Conservation (phyloP, 2,797 vertebrate species). For the Nannoperca obscura region DNA sequence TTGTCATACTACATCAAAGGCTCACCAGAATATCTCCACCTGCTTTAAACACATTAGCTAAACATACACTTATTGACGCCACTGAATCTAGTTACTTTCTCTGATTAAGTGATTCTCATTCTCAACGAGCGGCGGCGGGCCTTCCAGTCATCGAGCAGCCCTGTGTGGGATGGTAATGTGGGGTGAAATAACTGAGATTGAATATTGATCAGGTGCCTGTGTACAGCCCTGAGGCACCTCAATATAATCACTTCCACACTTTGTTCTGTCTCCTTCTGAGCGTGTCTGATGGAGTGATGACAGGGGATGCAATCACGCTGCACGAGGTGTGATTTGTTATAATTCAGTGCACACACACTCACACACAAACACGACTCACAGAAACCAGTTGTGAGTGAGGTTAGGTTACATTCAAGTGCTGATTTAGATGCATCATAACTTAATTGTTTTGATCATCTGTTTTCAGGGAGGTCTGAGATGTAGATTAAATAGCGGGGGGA, state of each 20-base stretch:
- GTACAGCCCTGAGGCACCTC: constrained; percentile 63
- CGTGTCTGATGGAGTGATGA: constrained; percentile 65
- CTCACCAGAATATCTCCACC: constrained; percentile 31
- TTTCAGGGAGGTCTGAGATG: constrained; percentile 43
- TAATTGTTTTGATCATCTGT: constrained; percentile 57
- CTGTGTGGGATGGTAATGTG: constrained; percentile 63
- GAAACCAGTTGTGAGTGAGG: constrained; percentile 1
- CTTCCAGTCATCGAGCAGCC: constrained; percentile 54
- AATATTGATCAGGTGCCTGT: constrained; percentile 80
- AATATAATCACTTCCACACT: constrained; percentile 70
- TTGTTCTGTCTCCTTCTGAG: constrained; percentile 62
- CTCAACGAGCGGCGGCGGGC: constrained; percentile 33
- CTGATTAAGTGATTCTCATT: constrained; percentile 68
- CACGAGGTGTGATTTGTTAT: constrained; percentile 43
- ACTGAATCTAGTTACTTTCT: constrained; percentile 61
- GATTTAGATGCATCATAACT: constrained; percentile 35
- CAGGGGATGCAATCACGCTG: constrained; percentile 43
- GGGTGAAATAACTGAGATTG: constrained; percentile 76
- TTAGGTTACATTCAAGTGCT: constrained; percentile 27
- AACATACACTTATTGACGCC: constrained; percentile 50
- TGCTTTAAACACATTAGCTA: constrained; percentile 47
- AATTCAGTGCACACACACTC: constrained; percentile 22
- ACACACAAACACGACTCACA: neutral
- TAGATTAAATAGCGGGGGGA: constrained; percentile 43
- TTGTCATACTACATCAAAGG: constrained; percentile 40